Conservation (phyloP, 1,140 invertebrate species). For the Trachelipus rathkii region DNA sequence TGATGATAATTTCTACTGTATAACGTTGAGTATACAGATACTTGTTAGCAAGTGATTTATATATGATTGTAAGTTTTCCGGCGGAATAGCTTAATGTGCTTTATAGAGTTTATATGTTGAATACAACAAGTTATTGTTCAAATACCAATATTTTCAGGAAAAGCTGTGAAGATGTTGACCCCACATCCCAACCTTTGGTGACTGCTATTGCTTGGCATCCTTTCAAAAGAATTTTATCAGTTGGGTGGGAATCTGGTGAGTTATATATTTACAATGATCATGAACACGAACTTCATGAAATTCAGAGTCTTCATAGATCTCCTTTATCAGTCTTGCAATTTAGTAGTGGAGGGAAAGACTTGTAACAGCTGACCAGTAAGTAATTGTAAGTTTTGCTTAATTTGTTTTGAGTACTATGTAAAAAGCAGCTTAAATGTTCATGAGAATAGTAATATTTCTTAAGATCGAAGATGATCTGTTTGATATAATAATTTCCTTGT, state of each 20-base stretch:
- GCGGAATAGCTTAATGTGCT: background rate
- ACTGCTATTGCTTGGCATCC: slow-evolving; percentile 86
- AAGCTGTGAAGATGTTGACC: slow-evolving; percentile 72
- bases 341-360: slow-evolving; percentile 75
- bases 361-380: slow-evolving; percentile 68
- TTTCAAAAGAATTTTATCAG: slow-evolving; percentile 68
- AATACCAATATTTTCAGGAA: slow-evolving; percentile 56
- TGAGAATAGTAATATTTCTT: no score
- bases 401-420: no score
- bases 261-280: slow-evolving; percentile 70
- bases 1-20: background rate
- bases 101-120: background rate
- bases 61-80: background rate
- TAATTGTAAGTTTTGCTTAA: no score
- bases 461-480: no score
- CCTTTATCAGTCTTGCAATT: slow-evolving; percentile 67
- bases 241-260: slow-evolving; percentile 85
- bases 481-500: no score
- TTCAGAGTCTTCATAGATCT: slow-evolving; percentile 72
- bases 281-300: slow-evolving; percentile 63
- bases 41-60: background rate
- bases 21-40: background rate
- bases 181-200: slow-evolving; percentile 67
- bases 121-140: background rate
- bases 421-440: no score